Evolutionary conservation across 2,888 invertebrate species (phyloP), one percentile per base, ranked within the genome.

Genomic region (Operophtera brumata): DNA sequence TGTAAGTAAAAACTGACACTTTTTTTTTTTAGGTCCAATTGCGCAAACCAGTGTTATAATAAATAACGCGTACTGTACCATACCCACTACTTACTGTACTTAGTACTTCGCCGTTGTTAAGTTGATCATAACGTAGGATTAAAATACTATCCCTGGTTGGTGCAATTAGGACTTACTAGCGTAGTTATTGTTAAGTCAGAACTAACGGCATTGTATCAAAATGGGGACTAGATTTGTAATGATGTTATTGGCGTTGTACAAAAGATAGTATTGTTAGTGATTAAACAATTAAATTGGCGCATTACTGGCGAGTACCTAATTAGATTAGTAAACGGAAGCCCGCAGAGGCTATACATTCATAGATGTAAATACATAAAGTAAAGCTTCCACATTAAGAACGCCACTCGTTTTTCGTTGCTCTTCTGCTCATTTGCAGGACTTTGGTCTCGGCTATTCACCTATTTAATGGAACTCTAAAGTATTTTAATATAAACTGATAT

Each of bases 281-380:
- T 77, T 86, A 86, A 81, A 82, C 80, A 80, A 84, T 80, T 74
- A 84, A 87, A 87, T 90, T 88, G 89, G 89, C 90, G 90, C 90
- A 90, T 90, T 90, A 89, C 90, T 90, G 88, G 89, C 87, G 89
- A 89, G 90, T 90, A 90, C 90, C 90, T 90, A 86, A 90, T 87
- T 90, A 90, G 89, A 77, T 75, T 89, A 90, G 86, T 80, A 78
- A 82, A 81, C 82, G 79, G 76, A 74, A 75, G 87, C 86, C 89
- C 80, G 52, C 69, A 67, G 89, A 88, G 89, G 89, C 89, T 88
- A 82, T 69, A 78, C 80, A 79, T 75, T 75, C 13, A 65, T 67
- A 64, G 55, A 78, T 85, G 83, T 86, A 85, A 81, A 86, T 88
- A 87, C 75, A 80, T 60, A 55, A 53, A 77, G 66, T 75, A 75